Percentiles rank a stretch among this genome's conserved stretches.
phyloP scores from a whole-genome alignment of 1,140 invertebrate species.

The Aphaenogaster ashmeadi region DNA sequence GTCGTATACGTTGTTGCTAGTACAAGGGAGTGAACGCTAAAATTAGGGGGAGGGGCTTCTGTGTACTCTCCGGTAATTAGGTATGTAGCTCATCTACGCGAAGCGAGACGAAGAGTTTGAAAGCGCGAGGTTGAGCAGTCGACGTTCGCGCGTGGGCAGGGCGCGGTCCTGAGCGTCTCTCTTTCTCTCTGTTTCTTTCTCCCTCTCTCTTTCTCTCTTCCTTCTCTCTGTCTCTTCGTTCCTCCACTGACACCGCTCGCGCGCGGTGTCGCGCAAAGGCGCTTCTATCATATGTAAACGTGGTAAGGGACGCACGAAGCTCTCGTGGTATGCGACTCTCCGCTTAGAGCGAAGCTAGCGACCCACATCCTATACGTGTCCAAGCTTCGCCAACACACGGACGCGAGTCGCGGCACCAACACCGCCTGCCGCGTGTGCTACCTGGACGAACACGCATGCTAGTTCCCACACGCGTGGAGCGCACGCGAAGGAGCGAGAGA shows the following conservation, averaged over 20 bases:
- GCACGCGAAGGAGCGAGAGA: constrained; percentile 42
- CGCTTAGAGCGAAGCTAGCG: constrained; percentile 80
- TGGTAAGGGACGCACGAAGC: constrained; percentile 72
- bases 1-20: constrained; percentile 25
- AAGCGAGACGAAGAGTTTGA: constrained; percentile 73
- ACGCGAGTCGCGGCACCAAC: constrained; percentile 57
- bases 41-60: constrained; percentile 57
- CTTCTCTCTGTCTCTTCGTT: constrained; percentile 31
- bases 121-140: constrained; percentile 72
- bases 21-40: constrained; percentile 20
- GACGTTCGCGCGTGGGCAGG: constrained; percentile 69
- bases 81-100: constrained; percentile 77
- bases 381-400: constrained; percentile 69
- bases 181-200: constrained; percentile 25
- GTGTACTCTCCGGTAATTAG: constrained; percentile 67
- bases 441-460: constrained; percentile 48
- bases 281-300: constrained; percentile 77
- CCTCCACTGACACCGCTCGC: constrained; percentile 18
- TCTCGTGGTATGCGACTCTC: constrained; percentile 75
- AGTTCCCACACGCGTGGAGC: constrained; percentile 52
- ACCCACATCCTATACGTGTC: constrained; percentile 82
- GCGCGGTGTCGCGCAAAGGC: constrained; percentile 74
- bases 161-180: constrained; percentile 67
- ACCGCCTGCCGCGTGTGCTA: constrained; percentile 43
- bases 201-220: background rate